These are phyloP conservation scores for Drosophila birchii DNA, from an alignment of 2,888 invertebrate species.

Conservation along the genomic window DNA sequence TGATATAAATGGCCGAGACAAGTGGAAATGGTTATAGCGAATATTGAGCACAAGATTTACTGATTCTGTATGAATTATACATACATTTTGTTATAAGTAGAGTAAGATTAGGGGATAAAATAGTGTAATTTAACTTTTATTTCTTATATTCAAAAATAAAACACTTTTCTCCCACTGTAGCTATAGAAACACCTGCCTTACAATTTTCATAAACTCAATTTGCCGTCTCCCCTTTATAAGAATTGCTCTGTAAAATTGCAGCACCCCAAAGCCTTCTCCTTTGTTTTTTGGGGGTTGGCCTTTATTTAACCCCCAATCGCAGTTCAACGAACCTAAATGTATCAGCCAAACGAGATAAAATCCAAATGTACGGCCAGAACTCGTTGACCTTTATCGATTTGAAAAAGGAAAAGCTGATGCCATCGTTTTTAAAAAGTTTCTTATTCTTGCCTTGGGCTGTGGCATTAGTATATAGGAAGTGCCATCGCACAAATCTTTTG, in stretches of 20 bases:
- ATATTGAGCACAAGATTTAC: not conserved
- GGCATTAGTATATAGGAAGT: constrained; percentile 30
- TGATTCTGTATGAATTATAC: not conserved
- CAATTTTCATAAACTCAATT: constrained; percentile 14
- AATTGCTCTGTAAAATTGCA: constrained; percentile 10
- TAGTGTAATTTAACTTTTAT: not conserved
- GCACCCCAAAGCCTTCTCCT: constrained; percentile 16
- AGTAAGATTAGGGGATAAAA: not conserved
- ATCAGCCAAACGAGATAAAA: constrained; percentile 36
- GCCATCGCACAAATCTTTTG: constrained; percentile 22
- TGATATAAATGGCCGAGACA: constrained; percentile 30
- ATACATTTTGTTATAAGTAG: not conserved
- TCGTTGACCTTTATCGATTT: constrained; percentile 42
- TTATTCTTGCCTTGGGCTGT: constrained; percentile 13
- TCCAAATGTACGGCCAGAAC: constrained; percentile 28
- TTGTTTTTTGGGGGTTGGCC: constrained; percentile 35
- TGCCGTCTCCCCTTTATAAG: constrained; percentile 10
- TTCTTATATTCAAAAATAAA: not conserved
- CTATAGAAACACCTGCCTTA: constrained; percentile 18
- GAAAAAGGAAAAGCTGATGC: constrained; percentile 15
- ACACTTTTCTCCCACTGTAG: not conserved
- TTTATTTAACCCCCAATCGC: constrained; percentile 35
- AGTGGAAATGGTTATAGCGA: constrained; percentile 11
- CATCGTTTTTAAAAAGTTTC: constrained; percentile 24
- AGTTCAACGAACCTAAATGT: constrained; percentile 37